Percentiles rank a stretch among this genome's conserved stretches.
Evolutionary conservation across 2,888 invertebrate genomes (phyloP).

Genomic region (Agrypnus murinus): DNA sequence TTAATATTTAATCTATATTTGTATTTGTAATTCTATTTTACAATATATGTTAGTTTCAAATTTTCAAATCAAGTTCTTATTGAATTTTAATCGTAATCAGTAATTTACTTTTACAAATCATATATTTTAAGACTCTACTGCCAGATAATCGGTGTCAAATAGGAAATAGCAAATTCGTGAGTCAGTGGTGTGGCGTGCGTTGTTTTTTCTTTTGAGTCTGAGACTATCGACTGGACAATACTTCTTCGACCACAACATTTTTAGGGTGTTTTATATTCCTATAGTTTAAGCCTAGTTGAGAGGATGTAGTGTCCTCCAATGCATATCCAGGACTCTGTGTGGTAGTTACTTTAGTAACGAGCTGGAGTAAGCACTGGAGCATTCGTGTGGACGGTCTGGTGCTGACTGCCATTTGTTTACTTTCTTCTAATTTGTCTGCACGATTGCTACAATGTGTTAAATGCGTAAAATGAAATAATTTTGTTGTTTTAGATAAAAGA

Average conservation of each 20-base stretch:
- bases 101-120: slow-evolving; percentile 38
- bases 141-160: slow-evolving; percentile 70
- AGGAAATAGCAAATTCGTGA: slow-evolving; percentile 66
- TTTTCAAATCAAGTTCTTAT: slow-evolving; percentile 69
- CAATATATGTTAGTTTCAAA: slow-evolving; percentile 68
- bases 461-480: slow-evolving; percentile 29
- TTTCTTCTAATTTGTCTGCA: slow-evolving; percentile 47
- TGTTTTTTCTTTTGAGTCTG: slow-evolving; percentile 61
- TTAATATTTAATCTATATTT: slow-evolving; percentile 61
- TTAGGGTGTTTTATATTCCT: slow-evolving; percentile 62
- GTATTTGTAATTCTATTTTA: slow-evolving; percentile 64
- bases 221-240: slow-evolving; percentile 69
- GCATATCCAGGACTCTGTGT: slow-evolving; percentile 54
- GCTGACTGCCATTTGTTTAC: slow-evolving; percentile 54
- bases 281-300: slow-evolving; percentile 58
- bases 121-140: slow-evolving; percentile 62
- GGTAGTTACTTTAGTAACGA: slow-evolving; percentile 47
- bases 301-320: slow-evolving; percentile 55
- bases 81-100: slow-evolving; percentile 58
- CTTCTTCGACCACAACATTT: slow-evolving; percentile 62
- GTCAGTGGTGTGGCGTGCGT: slow-evolving; percentile 64
- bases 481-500: slow-evolving; percentile 31
- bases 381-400: slow-evolving; percentile 52
- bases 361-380: slow-evolving; percentile 52
- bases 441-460: slow-evolving; percentile 44